A percentile compares a stretch with the other conserved stretches of the same genome.
Evolutionary conservation across 2,797 vertebrate genomes (phyloP).

Genomic region (Phoxinus dragarum): DNA sequence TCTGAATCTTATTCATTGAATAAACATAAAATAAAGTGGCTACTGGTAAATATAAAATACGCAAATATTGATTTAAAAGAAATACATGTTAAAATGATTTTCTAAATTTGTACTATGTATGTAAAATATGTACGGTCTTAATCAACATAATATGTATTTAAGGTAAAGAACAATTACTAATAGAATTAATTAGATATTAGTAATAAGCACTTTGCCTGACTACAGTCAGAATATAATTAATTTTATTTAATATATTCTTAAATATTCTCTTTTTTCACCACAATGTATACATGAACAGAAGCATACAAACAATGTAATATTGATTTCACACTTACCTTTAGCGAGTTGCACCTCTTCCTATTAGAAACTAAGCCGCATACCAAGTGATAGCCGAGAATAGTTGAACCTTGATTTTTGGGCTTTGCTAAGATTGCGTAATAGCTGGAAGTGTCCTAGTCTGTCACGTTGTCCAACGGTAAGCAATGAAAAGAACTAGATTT

Average conservation of each 20-base stretch:
- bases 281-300: neutral
- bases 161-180: neutral
- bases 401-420: slow-evolving; percentile 77
- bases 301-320: slow-evolving; percentile 31
- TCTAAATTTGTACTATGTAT: neutral
- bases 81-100: neutral
- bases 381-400: slow-evolving; percentile 58
- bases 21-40: too few relatives aligned
- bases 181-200: neutral
- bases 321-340: slow-evolving; percentile 71
- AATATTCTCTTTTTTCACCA: neutral
- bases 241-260: neutral
- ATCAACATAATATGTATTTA: neutral
- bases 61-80: neutral
- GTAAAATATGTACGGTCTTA: neutral
- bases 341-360: slow-evolving; percentile 50
- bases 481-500: slow-evolving; percentile 36
- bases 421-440: slow-evolving; percentile 58
- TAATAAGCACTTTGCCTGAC: neutral
- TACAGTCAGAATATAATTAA: neutral
- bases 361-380: slow-evolving; percentile 49
- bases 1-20: neutral
- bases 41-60: neutral
- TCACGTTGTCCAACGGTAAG: slow-evolving; percentile 66
- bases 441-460: slow-evolving; percentile 53